phyloP scores from a whole-genome alignment of 2,797 vertebrate species.

The Nothura maculosa region DNA sequence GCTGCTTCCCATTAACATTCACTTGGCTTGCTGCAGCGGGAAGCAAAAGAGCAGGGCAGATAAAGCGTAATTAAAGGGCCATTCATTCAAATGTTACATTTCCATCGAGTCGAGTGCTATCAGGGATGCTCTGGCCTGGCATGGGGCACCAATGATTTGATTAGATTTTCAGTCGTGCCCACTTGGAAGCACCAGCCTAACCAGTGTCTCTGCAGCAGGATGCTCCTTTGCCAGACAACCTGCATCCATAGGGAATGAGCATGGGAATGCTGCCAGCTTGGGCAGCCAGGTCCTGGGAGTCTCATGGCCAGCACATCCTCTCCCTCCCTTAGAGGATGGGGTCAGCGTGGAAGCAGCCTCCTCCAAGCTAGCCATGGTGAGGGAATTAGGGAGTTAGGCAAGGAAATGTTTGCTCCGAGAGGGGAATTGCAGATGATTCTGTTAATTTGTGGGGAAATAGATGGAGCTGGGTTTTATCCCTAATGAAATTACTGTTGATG shows the following conservation, averaged over 20 bases:
- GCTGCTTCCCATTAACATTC: conserved; percentile 40
- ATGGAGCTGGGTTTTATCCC: background rate
- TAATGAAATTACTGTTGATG: background rate
- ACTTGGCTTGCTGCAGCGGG: conserved; percentile 29
- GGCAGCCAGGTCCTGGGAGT: accelerated
- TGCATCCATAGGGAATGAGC: background rate
- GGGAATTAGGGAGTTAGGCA: background rate
- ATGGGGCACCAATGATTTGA: background rate
- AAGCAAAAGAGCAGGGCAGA: conserved; percentile 37
- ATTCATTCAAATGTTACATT: conserved; percentile 57
- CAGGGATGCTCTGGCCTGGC: background rate
- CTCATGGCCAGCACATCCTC: background rate
- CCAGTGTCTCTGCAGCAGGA: background rate
- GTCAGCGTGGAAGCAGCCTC: background rate
- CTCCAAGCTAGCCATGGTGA: background rate
- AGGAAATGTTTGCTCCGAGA: background rate
- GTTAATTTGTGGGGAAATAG: background rate
- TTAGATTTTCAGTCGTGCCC: background rate
- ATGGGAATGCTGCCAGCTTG: background rate
- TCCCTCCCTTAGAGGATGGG: background rate
- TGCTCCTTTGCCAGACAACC: background rate
- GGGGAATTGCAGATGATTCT: background rate
- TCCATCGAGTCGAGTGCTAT: background rate
- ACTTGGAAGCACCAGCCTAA: accelerated
- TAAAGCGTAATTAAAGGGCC: background rate